Evolutionary conservation across 2,888 invertebrate species (phyloP), one percentile per base, ranked within the genome.

Genomic region (Trissoscelio sp.): DNA sequence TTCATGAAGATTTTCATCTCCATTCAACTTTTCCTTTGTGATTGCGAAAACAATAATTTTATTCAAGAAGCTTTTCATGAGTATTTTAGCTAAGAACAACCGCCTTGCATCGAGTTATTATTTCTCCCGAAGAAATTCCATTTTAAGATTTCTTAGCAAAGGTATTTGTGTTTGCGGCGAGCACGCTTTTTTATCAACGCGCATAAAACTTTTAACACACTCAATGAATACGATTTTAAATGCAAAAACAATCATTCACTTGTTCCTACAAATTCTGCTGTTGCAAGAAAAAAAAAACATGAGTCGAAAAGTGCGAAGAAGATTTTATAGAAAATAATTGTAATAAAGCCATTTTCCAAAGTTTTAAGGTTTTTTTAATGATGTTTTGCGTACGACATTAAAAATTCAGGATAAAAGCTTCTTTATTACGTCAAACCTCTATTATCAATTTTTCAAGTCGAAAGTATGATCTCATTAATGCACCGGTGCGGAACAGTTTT

Each of bases 21-120:
- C 16, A 72, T 72, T 66, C 75, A 81, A 81, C 77, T 78, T 81
- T 64, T 62, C 67, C 78, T 81, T 77, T 77, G 77, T 73, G 39
- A 69, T 60, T 60, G 73, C 31, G 60, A 74, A 79, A 74, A 79
- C 74, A 79, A 79, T 79, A 53, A 74, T 79, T 79, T 69, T 62
- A 79, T 74, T 79, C 74, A 55, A 55, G 57, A 62, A 70, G 74
- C 80, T 64, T 80, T 74, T 73, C 78, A 37, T 28, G 73, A 60
- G 66, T 55, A 73, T 70, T 81, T 62, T 64, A 64, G 66, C 37
- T 31, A 64, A 70, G 64, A 75, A 81, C 58, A 77, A 66, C 75
- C 42, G 24, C 39, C 58, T 53, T 64, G 66, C 31, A 39, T 79
- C 57, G 28, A 69, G 24, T 66, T 81, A 57, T 77, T 66, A 66